Evolutionary conservation across 2,888 invertebrate species (phyloP).

Genomic region (Acheta domesticus): DNA sequence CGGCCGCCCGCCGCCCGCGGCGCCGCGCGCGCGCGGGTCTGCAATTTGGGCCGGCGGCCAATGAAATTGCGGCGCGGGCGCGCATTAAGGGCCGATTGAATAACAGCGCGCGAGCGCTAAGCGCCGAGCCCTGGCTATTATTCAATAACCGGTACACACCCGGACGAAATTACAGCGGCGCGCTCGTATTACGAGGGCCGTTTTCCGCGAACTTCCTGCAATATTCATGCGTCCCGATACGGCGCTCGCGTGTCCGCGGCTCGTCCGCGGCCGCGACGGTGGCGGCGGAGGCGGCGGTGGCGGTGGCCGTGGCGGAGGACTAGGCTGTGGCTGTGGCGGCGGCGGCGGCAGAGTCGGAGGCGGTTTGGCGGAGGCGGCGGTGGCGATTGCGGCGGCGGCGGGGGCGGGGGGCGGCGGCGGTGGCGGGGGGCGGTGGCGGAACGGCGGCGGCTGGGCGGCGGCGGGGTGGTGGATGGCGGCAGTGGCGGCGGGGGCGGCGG

Average conservation of each 20-base stretch:
- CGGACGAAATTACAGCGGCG: not conserved
- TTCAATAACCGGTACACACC: conserved; percentile 9
- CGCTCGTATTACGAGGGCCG: not conserved
- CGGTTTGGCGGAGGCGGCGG: not conserved
- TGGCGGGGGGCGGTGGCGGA: not conserved
- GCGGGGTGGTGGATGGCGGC: not conserved
- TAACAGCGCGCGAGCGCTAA: conserved; percentile 9
- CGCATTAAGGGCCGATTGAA: not conserved
- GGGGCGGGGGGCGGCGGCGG: not conserved
- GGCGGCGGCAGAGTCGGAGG: not conserved
- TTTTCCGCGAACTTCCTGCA: conserved; percentile 7
- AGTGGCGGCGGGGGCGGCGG: not conserved
- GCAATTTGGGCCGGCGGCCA: not conserved
- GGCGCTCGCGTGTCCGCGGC: not conserved
- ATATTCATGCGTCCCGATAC: not conserved
- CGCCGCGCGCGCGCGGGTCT: not conserved
- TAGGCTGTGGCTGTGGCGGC: not conserved
- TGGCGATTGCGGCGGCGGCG: not conserved
- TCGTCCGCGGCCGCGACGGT: not conserved
- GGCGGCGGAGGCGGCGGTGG: not conserved
- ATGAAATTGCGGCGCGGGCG: not conserved
- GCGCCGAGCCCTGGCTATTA: not conserved
- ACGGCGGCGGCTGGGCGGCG: not conserved
- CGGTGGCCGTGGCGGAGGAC: not conserved
- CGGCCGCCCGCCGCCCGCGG: not conserved